Percentiles rank a stretch among this genome's conserved stretches.
Evolutionary conservation across 2,888 invertebrate genomes (phyloP).

Genomic region (Nephrotoma flavescens): DNA sequence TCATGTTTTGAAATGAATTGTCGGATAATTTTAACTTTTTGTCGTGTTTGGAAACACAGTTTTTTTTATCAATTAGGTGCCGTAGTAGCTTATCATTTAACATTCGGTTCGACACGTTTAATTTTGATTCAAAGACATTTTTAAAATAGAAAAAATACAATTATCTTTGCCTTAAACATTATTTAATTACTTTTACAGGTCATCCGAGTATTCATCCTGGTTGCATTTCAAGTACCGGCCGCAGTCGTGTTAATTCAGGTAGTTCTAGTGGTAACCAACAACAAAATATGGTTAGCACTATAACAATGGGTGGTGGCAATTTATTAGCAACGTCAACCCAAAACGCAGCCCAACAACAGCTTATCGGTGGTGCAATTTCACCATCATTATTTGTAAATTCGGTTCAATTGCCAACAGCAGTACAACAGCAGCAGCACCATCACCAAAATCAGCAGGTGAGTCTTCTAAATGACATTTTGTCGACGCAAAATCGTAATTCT

Average conservation of each 20-base stretch:
- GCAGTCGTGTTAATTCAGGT: conserved; percentile 32
- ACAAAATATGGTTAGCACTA: neutral
- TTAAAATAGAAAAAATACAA: too few species aligned
- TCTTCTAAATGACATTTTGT: neutral
- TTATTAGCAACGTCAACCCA: conserved; percentile 38
- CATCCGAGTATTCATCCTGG: conserved; percentile 47
- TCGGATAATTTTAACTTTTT: too few species aligned
- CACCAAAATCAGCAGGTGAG: conserved; percentile 3
- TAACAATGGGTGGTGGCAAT: neutral
- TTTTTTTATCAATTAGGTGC: too few species aligned
- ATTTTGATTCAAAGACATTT: too few species aligned
- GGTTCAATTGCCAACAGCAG: neutral
- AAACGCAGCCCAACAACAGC: conserved; percentile 33
- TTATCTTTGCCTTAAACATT: neutral
- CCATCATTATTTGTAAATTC: conserved; percentile 41
- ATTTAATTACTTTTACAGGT: conserved; percentile 15
- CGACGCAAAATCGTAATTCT: neutral
- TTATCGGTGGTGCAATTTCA: conserved; percentile 55
- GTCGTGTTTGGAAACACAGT: too few species aligned
- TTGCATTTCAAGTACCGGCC: conserved; percentile 46
- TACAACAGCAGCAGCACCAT: neutral
- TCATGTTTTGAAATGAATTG: too few species aligned
- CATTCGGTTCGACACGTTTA: too few species aligned
- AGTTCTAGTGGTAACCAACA: neutral
- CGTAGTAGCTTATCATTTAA: too few species aligned